Evolutionary conservation across 2,113 vertebrate genomes (phyloP), one percentile per base, ranked within the genome.

Genomic region (Poeciliopsis turrubarensis): DNA sequence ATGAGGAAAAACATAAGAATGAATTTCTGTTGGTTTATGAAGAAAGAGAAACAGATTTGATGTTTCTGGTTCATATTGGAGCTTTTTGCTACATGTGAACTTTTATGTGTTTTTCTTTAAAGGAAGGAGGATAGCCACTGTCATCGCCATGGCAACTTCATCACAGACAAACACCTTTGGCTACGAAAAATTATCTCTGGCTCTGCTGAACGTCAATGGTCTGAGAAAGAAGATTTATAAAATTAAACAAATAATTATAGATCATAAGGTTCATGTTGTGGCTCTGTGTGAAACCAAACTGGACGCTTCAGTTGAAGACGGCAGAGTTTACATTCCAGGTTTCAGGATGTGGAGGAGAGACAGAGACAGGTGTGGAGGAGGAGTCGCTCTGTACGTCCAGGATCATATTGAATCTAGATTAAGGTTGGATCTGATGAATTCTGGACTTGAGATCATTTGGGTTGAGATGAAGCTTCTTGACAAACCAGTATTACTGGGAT

Each of bases 361-460:
- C 51, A 57, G 51, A 1, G 3, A 9, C 51, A 3, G 1, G 0
- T 2, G n/a, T 10, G 51, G 22, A 57, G 51, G 51, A 2, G 51
- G 51, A 10, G 22, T 57, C 3, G 9, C 9, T 57, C 51, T 57
- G 7, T 57, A 57, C 0, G 51, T 57, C 11, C 51, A 57, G 22
- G 51, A 57, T 30, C 14, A 63, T 2, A 30, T 63, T 63, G 6
- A 63, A 8, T 3, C 29, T 3, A 31, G 0, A 3, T 7, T 3
- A 30, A 14, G 14, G 1, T 0, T 13, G 0, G 27, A 27, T 0
- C 5, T 25, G 51, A 57, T 30, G 17, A 3, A 57, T 0, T 0
- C 51, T 11, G 2, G 3, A 25, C 2, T 57, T 22, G 51, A 57
- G 29, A 22, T 31, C 13, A 15, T 22, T 22, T 63, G 61, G 61